Evolutionary conservation across 1,140 invertebrate species (phyloP).

Genomic region (Drosophila albomicans): DNA sequence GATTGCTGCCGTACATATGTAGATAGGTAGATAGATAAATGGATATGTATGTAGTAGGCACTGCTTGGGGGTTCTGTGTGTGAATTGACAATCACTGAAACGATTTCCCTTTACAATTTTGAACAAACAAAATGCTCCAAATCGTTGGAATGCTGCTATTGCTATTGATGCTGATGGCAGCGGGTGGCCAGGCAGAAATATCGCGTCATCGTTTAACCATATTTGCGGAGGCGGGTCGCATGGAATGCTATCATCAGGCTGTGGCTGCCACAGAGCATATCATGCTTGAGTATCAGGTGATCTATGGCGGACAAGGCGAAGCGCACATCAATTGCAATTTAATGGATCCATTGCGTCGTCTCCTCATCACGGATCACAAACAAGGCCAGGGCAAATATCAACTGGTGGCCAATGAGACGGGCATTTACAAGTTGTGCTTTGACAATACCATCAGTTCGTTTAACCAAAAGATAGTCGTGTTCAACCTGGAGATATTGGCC

Average conservation of each 20-base stretch:
- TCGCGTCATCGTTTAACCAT: conserved; percentile 88
- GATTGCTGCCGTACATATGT: no score
- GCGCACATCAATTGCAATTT: conserved; percentile 91
- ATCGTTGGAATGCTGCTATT: conserved; percentile 23
- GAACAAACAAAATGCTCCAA: conserved; percentile 56
- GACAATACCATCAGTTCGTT: conserved; percentile 93
- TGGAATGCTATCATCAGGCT: conserved; percentile 89
- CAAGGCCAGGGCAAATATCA: conserved; percentile 87
- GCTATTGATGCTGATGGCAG: conserved; percentile 3
- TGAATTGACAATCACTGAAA: conserved; percentile 37
- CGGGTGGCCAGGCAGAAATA: conserved; percentile 38
- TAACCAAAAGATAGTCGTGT: conserved; percentile 91
- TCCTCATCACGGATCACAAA: conserved; percentile 88
- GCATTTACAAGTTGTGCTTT: conserved; percentile 92
- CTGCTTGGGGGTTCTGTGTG: not conserved
- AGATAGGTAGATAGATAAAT: not conserved
- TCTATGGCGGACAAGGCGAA: conserved; percentile 90
- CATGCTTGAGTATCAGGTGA: conserved; percentile 91
- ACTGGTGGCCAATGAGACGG: conserved; percentile 86
- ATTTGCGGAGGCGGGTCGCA: conserved; percentile 87
- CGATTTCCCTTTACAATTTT: conserved; percentile 29
- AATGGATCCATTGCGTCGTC: conserved; percentile 87
- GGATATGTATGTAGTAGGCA: conserved; percentile 8
- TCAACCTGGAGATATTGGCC: conserved; percentile 88
- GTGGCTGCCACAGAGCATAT: conserved; percentile 87